phyloP scores from a whole-genome alignment of 2,888 invertebrate species.

The Leptopterna dolabrata region DNA sequence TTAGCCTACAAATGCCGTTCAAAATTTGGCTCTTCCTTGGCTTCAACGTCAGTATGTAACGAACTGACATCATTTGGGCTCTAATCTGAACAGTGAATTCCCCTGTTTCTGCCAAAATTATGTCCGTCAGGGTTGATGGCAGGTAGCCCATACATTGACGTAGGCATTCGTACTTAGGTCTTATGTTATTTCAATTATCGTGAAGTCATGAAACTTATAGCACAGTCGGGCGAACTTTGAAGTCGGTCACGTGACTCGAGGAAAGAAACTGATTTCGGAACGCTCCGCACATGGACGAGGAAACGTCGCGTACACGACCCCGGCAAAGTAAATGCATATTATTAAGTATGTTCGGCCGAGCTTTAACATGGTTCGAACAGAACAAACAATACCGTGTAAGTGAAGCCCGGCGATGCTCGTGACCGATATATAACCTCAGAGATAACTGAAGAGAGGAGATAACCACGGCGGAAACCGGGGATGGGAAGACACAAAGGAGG shows the following conservation, averaged over 20 bases:
- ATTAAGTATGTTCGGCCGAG: slow-evolving; percentile 20
- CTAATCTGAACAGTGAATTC: neutral
- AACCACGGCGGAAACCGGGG: slow-evolving; percentile 19
- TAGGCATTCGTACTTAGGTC: neutral
- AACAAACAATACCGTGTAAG: slow-evolving; percentile 36
- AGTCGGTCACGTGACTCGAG: neutral
- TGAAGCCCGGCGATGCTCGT: slow-evolving; percentile 19
- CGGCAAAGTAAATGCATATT: slow-evolving; percentile 5
- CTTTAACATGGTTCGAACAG: neutral
- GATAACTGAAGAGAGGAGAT: slow-evolving; percentile 27
- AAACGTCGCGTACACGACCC: neutral
- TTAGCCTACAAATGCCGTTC: neutral
- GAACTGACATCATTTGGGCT: neutral
- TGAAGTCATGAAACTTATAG: neutral
- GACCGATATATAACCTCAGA: slow-evolving; percentile 45
- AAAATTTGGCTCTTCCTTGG: neutral
- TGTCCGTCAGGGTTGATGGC: neutral
- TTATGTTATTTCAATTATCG: neutral
- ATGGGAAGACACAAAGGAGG: slow-evolving; percentile 20
- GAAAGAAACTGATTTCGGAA: neutral
- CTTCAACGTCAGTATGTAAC: neutral
- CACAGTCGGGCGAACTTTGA: neutral
- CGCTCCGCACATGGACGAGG: neutral
- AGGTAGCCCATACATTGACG: neutral
- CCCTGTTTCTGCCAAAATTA: neutral